Percentiles rank a stretch among this genome's conserved stretches.
Evolutionary conservation across 2,888 invertebrate genomes (phyloP).

Genomic region (Callyntrura guangdongensis): DNA sequence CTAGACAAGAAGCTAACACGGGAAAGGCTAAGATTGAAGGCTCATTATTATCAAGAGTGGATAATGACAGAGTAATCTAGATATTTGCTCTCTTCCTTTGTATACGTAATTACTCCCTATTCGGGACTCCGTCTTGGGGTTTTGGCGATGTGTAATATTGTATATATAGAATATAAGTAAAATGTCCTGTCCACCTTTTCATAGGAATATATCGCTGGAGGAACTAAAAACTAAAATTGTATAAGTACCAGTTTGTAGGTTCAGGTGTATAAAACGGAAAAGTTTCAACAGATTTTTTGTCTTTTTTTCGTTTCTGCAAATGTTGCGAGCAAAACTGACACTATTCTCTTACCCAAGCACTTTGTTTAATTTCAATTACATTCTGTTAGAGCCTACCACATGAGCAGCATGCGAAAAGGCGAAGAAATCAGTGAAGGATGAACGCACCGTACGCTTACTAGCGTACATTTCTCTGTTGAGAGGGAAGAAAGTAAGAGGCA

Average conservation of each 20-base stretch:
- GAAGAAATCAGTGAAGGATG: conserved; percentile 66
- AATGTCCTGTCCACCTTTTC: no score
- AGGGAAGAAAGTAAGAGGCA: conserved; percentile 33
- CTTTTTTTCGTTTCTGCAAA: not conserved
- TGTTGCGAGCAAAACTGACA: conserved; percentile 8
- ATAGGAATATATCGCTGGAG: not conserved
- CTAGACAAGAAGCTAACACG: conserved; percentile 23
- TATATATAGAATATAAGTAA: not conserved
- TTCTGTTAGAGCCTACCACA: conserved; percentile 37
- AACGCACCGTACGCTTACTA: conserved; percentile 38
- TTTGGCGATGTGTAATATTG: not conserved
- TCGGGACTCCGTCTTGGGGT: conserved; percentile 1
- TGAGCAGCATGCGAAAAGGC: conserved; percentile 53
- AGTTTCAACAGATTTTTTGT: conserved; percentile 44
- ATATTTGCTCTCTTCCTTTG: conserved; percentile 34
- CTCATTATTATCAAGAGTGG: conserved; percentile 33
- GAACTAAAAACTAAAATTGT: not conserved
- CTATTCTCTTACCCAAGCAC: conserved; percentile 4
- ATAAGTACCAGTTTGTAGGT: no score
- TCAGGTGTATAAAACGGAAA: no score
- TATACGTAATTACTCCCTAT: conserved; percentile 35
- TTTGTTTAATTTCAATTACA: conserved; percentile 58
- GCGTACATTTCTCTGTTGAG: conserved; percentile 1
- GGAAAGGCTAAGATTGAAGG: not conserved
- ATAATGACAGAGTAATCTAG: conserved; percentile 46